Percentiles rank a stretch among this genome's conserved stretches.
Conservation (phyloP, 2,888 invertebrate genomes). For the Drosophila kanekoi region DNA sequence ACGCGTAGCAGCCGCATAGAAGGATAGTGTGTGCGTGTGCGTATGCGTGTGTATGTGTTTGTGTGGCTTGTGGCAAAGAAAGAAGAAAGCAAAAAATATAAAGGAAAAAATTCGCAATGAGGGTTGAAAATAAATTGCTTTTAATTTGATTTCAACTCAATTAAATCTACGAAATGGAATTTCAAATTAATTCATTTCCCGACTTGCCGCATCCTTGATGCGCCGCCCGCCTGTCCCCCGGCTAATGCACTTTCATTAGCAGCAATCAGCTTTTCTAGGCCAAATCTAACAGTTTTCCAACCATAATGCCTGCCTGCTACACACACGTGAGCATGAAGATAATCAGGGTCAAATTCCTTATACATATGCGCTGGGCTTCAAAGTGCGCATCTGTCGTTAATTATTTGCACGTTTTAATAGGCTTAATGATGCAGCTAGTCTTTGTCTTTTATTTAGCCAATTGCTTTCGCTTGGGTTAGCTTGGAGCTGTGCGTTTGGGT, state of each 20-base stretch:
- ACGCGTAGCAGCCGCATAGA: constrained; percentile 16
- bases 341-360: constrained; percentile 17
- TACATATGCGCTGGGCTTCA: neutral
- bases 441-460: neutral
- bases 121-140: constrained; percentile 84
- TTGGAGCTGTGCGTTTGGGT: too few species aligned
- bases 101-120: constrained; percentile 72
- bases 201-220: constrained; percentile 43
- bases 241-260: constrained; percentile 40
- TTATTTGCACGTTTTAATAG: constrained; percentile 7
- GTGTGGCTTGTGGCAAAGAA: constrained; percentile 43
- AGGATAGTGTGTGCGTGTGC: constrained; percentile 31
- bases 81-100: constrained; percentile 11
- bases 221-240: neutral
- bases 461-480: too few species aligned
- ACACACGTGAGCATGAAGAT: constrained; percentile 14
- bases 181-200: constrained; percentile 82
- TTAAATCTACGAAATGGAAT: constrained; percentile 85
- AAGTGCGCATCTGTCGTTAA: constrained; percentile 48
- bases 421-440: constrained; percentile 21
- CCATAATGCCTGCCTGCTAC: neutral
- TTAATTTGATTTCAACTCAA: constrained; percentile 85
- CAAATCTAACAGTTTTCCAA: neutral
- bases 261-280: constrained; percentile 7
- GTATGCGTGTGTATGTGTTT: constrained; percentile 22